phyloP scores from a whole-genome alignment of 2,113 vertebrate genomes.

The Dipodomys stephensi region DNA sequence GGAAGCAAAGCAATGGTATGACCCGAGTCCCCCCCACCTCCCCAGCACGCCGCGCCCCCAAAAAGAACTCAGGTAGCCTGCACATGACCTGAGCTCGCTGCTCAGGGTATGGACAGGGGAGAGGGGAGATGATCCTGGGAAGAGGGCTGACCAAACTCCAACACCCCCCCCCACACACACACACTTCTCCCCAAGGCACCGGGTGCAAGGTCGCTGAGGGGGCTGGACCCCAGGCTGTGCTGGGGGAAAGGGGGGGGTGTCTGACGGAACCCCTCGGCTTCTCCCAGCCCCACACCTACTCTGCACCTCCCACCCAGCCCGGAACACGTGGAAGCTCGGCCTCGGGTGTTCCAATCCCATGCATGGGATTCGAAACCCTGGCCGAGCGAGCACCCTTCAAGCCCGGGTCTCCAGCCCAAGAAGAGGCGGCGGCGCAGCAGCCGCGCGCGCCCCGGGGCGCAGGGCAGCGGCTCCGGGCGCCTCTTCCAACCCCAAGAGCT shows the following conservation, averaged over 20 bases:
- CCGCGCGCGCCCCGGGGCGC: neutral
- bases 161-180: too few relatives aligned
- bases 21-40: slow-evolving; percentile 50
- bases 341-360: neutral
- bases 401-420: neutral
- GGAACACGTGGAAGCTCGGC: slow-evolving; percentile 54
- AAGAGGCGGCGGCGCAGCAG: neutral
- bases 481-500: slow-evolving; percentile 25
- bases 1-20: neutral
- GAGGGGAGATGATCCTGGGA: too few relatives aligned
- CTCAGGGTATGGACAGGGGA: neutral
- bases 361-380: neutral
- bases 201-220: slow-evolving; percentile 53
- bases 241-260: too few relatives aligned
- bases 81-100: neutral
- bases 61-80: neutral
- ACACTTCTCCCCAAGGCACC: neutral
- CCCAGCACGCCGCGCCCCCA: too few relatives aligned
- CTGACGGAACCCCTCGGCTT: neutral
- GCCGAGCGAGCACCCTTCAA: neutral
- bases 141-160: neutral
- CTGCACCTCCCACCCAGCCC: neutral
- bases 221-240: slow-evolving; percentile 1
- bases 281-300: slow-evolving; percentile 63
- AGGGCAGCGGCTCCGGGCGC: neutral